Evolutionary conservation across 2,113 vertebrate species (phyloP).

Genomic region (Athene noctua): DNA sequence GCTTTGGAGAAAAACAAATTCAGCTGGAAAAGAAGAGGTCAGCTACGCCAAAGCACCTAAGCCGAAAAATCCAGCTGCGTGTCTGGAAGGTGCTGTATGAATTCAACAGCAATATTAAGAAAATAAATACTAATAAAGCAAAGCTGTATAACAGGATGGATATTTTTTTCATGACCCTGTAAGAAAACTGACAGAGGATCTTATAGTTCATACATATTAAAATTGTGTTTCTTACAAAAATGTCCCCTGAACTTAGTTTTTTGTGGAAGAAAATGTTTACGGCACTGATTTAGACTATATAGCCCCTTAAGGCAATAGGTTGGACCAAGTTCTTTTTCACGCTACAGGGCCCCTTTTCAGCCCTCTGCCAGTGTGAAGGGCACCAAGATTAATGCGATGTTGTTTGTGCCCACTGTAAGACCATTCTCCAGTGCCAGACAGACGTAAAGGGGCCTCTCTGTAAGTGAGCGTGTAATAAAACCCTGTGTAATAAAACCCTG

Average conservation of each 20-base stretch:
- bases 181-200: not conserved
- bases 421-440: constrained; percentile 4
- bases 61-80: not conserved
- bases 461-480: not conserved
- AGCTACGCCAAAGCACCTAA: not conserved
- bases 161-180: not conserved
- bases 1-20: not conserved
- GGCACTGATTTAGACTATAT: not conserved
- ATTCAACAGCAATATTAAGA: not conserved
- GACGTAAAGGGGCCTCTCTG: constrained; percentile 31
- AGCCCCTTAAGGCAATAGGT: not conserved
- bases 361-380: not conserved
- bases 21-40: not conserved
- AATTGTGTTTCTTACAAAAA: not conserved
- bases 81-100: not conserved
- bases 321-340: not conserved
- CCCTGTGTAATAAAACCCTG: not conserved
- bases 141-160: not conserved
- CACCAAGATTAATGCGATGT: not conserved
- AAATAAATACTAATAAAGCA: not conserved
- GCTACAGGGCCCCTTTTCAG: not conserved
- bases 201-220: not conserved
- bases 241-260: not conserved
- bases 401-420: constrained; percentile 1
- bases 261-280: not conserved